Base-by-base conservation (phyloP, 2,113 vertebrate species). In the Barnardius zonarius region DNA sequence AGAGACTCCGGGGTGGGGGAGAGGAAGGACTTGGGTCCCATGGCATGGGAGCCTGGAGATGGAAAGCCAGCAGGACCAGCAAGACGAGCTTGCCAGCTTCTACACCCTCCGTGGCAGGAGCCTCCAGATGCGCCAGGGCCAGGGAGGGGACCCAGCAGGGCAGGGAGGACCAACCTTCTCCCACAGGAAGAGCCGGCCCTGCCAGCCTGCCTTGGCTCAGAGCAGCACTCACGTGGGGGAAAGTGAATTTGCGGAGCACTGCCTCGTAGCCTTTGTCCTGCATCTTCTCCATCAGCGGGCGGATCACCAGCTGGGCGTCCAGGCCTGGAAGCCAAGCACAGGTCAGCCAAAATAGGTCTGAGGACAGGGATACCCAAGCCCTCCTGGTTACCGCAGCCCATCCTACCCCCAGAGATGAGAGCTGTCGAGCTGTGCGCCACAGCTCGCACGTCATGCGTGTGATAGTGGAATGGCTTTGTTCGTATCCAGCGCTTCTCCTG, bases 381-480 rank as follows among this genome's bases (percentile, higher is more conserved):
- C 6, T 2, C 70, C 9, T 2, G 1, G 16, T 4, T 62, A 12
- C 3, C 2, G 0, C 3, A 0, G 1, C 19, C 33, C 78, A 96
- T 12, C 93, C 16, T 88, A 99, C 99, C 99, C 97, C 99, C 99
- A 2, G 99, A 99, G 52, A 99, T 98, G 69, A 99, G 95, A 0
- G 98, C 98, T 0, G 96, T 98, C 0, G 98, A 97, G 24, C 98
- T 99, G 96, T 99, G 99, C 0, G 95, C 98, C 79, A 99, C 98
- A 0, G 98, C 97, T 39, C 98, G 97, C 83, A 99, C 99, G 0
- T 99, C 99, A 1, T 99, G 99, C 0, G 98, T 98, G 97, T 99
- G 99, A 95, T 98, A 98, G 93, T 98, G 99, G 88, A 99, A 99
- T 2, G 98, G 99, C 77, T 98, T 98, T 0, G 99, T 99, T 73